A percentile compares a stretch with the other conserved stretches of the same genome.
These are phyloP conservation scores for Falco cherrug DNA, from an alignment of 2,797 vertebrate genomes.

Conservation along the genomic window DNA sequence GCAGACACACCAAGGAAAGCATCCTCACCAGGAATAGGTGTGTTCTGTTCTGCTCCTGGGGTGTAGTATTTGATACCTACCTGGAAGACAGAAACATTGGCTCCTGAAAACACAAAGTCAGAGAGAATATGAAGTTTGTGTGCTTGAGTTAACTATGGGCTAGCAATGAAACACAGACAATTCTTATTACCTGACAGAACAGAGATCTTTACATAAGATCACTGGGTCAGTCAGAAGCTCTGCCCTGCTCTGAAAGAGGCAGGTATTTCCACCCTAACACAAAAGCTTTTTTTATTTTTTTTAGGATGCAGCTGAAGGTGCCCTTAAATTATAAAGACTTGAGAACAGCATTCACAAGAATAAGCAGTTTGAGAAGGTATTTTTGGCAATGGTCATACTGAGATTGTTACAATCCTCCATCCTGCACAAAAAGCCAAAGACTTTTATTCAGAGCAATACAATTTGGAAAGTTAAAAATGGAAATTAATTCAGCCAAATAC, in stretches of 20 bases:
- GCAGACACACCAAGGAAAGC: background rate
- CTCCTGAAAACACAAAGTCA: background rate
- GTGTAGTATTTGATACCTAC: background rate
- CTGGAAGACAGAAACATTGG: background rate
- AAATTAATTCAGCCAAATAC: background rate
- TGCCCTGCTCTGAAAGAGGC: background rate
- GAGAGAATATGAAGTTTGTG: background rate
- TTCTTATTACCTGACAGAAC: background rate
- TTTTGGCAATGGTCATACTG: background rate
- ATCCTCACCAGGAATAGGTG: rapidly evolving
- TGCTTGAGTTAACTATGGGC: background rate
- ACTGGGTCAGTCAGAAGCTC: background rate
- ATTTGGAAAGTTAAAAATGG: background rate
- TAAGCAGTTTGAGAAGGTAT: background rate
- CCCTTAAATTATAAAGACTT: background rate
- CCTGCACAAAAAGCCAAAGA: background rate
- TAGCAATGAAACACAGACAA: background rate
- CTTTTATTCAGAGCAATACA: conserved; percentile 37
- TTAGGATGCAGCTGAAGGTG: background rate
- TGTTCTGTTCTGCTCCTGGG: background rate
- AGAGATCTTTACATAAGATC: background rate
- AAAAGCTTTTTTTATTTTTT: background rate
- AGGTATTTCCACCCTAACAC: background rate
- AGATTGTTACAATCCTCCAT: background rate
- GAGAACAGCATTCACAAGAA: background rate